Evolutionary conservation across 2,888 invertebrate genomes (phyloP).

Genomic region (Ecliptopera silaceata): DNA sequence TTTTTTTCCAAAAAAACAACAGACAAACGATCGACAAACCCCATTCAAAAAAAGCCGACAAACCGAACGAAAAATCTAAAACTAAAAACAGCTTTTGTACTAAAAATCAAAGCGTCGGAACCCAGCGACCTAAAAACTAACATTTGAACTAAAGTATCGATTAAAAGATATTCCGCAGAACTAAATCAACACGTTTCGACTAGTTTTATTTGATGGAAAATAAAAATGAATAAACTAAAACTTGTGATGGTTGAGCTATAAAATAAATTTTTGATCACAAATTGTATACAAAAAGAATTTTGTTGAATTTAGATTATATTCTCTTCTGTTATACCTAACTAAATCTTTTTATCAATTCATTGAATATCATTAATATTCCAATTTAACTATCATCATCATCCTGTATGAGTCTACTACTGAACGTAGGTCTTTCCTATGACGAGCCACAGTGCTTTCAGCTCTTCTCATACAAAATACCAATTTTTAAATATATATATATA

Average conservation of each 20-base stretch:
- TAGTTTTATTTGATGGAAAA: background rate
- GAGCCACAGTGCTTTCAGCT: no score
- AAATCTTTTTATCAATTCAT: no score
- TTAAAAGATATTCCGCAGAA: constrained; percentile 8
- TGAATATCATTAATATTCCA: no score
- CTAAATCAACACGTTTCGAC: constrained; percentile 10
- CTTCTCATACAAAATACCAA: no score
- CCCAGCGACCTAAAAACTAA: constrained; percentile 6
- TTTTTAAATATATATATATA: no score
- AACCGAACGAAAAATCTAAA: background rate
- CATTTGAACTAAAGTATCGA: constrained; percentile 12
- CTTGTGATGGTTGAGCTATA: background rate
- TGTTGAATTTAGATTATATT: no score
- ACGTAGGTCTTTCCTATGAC: no score
- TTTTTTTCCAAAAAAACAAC: background rate
- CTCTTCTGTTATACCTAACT: no score
- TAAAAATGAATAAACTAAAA: background rate
- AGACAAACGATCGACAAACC: background rate
- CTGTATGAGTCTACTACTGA: no score
- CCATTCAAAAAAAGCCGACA: background rate
- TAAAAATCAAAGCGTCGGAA: constrained; percentile 8
- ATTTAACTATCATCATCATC: no score
- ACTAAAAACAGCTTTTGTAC: constrained; percentile 1
- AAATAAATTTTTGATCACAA: no score
- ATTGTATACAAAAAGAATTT: no score